phyloP scores from a whole-genome alignment of 2,113 vertebrate species.

The Aix galericulata region DNA sequence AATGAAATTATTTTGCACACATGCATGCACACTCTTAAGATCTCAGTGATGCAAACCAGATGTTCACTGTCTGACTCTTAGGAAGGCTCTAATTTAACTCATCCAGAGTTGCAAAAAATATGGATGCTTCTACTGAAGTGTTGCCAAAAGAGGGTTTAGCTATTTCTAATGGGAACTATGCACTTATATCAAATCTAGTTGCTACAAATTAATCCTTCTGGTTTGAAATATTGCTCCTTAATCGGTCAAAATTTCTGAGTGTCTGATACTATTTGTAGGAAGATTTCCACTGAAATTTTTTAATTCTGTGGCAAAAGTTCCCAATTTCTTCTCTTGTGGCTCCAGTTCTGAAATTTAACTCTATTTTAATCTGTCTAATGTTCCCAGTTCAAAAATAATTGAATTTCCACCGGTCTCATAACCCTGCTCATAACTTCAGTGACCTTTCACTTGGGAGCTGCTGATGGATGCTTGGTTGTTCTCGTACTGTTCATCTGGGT shows the following conservation, averaged over 20 bases:
- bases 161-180: background rate
- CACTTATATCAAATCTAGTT: background rate
- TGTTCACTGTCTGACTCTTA: slow-evolving; percentile 42
- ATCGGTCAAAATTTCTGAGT: background rate
- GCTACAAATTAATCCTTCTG: background rate
- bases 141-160: background rate
- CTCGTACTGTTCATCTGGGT: background rate
- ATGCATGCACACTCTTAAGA: slow-evolving; percentile 25
- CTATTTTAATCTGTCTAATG: background rate
- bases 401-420: background rate
- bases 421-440: background rate
- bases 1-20: slow-evolving; percentile 31
- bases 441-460: background rate
- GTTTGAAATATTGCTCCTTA: background rate
- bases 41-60: slow-evolving; percentile 51
- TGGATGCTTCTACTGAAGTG: background rate
- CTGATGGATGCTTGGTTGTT: background rate
- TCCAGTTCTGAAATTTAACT: background rate
- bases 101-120: background rate
- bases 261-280: background rate
- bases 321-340: background rate
- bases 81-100: background rate
- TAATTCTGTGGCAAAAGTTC: background rate
- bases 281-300: background rate
- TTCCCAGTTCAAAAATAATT: background rate